Base-by-base conservation (phyloP, 2,113 vertebrate species). In the Etheostoma spectabile region DNA sequence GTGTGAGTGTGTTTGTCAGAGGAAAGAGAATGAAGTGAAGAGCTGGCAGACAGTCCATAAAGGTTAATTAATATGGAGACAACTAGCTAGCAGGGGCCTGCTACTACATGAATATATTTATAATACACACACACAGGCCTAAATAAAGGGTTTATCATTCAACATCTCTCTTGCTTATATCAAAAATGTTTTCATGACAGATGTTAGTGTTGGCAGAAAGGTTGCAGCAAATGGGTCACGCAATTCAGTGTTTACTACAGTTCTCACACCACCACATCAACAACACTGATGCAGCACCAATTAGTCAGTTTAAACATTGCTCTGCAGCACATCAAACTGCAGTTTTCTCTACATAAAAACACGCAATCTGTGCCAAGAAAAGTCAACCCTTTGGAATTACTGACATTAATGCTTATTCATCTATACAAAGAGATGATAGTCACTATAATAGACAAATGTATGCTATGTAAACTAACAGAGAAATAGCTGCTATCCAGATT, bases 11-110 rank as follows among this genome's bases (percentile, higher is more conserved):
- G 38, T 63, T 51, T 72, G 71, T 78, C 60, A 72, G 56, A 84
- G 86, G 83, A 89, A 57, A 53, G 69, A 90, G 77, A 85, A 81
- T 85, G 77, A 85, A 94, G 87, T 89, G 80, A 91, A 82, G 88
- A 91, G 83, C 84, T 85, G 70, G 89, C 87, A 91, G 90, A 90
- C 89, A 94, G 93, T 91, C 88, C 92, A 94, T 93, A 90, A 94
- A 94, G 93, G 93, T 95, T 95, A 94, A 95, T 95, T 94, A 95
- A 93, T 91, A 94, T 84, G 88, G 88, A 93, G 89, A 83, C 85
- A 89, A 80, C 65, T 71, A 71, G 78, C 80, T 64, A 77, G 80
- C 61, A 71, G 84, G 82, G 79, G 49, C 65, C 82, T 35, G 86
- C 82, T 86, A 89, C 90, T 89, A 89, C 89, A 90, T 5, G 66